Conservation (phyloP, 2,888 invertebrate genomes). For the Anthrax anthrax region DNA sequence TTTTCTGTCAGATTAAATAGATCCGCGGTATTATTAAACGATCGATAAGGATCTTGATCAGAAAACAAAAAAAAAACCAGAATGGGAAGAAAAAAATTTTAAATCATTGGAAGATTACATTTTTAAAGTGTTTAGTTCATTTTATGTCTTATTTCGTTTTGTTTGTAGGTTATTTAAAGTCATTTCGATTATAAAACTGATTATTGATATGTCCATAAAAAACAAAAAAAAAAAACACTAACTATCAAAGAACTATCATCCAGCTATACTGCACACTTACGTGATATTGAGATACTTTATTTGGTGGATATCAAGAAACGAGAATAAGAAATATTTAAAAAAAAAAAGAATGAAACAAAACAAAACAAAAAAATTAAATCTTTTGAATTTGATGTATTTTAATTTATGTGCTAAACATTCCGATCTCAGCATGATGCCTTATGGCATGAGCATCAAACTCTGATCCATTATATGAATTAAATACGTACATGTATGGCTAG, state of each 20-base stretch:
- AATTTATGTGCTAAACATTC: constrained; percentile 8
- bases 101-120: constrained; percentile 6
- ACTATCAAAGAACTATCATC: too few relatives aligned
- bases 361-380: background rate
- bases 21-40: constrained; percentile 7
- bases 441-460: too few relatives aligned
- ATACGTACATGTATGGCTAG: background rate
- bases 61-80: too few relatives aligned
- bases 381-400: background rate
- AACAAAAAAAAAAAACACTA: background rate
- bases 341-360: background rate
- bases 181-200: constrained; percentile 2
- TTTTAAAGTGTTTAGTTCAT: constrained; percentile 3
- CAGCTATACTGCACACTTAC: too few relatives aligned
- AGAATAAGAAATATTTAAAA: background rate
- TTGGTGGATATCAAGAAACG: too few relatives aligned
- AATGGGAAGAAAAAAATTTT: constrained; percentile 7
- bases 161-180: constrained; percentile 4
- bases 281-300: too few relatives aligned
- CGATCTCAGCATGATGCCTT: constrained; percentile 6
- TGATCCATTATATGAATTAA: too few relatives aligned
- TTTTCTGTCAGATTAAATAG: constrained; percentile 5
- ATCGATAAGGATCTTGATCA: constrained; percentile 4
- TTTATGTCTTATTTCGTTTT: constrained; percentile 8
- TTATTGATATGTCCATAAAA: constrained; percentile 2